Evolutionary conservation across 2,797 vertebrate genomes (phyloP).

Genomic region (Pygocentrus nattereri): DNA sequence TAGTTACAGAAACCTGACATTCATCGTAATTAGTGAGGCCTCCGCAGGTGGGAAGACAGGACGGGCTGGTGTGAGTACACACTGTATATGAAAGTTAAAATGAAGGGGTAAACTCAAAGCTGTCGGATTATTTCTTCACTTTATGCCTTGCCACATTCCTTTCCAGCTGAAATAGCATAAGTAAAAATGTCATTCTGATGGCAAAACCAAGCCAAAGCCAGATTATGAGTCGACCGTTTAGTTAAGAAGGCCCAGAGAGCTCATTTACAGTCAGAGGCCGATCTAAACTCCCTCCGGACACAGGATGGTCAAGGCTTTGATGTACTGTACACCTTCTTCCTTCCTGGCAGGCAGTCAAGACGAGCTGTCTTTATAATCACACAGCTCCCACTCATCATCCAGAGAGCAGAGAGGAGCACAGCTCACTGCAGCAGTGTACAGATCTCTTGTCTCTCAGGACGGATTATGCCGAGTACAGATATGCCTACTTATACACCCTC

Average conservation of each 20-base stretch:
- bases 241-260: constrained; percentile 18
- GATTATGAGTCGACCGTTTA: constrained; percentile 14
- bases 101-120: background rate
- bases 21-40: constrained; percentile 37
- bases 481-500: constrained; percentile 48
- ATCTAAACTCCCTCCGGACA: constrained; percentile 36
- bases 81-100: background rate
- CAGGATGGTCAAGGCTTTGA: constrained; percentile 51
- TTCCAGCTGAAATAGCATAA: background rate
- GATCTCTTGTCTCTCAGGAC: constrained; percentile 39
- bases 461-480: constrained; percentile 42
- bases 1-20: constrained; percentile 10
- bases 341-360: constrained; percentile 48
- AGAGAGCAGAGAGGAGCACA: constrained; percentile 20
- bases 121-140: background rate
- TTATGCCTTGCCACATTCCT: background rate
- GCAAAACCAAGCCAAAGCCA: background rate
- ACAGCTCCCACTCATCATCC: constrained; percentile 38
- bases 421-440: constrained; percentile 24
- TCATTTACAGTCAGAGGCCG: constrained; percentile 24
- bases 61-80: background rate
- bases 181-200: background rate
- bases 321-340: constrained; percentile 38
- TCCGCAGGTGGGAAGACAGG: constrained; percentile 6
- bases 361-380: constrained; percentile 49